Percentiles rank a stretch among this genome's conserved stretches.
phyloP scores from a whole-genome alignment of 2,888 invertebrate species.

The Neria commutata region DNA sequence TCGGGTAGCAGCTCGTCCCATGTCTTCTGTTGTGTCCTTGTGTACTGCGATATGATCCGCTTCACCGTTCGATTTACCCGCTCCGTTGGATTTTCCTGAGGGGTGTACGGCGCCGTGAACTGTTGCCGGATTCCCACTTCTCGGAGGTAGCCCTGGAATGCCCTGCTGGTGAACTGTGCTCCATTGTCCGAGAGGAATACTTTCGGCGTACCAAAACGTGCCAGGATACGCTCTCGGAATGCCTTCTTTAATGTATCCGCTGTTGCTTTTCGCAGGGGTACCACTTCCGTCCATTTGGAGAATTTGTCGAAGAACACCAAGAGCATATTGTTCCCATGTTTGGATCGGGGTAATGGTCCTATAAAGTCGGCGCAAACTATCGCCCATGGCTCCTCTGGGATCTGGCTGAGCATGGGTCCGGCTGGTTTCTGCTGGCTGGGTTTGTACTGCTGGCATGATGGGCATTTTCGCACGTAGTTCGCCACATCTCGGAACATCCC shows the following conservation, averaged over 20 bases:
- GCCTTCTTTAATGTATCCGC: not conserved
- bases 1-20: too few species aligned
- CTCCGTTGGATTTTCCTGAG: slow-evolving; percentile 11
- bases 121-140: not conserved
- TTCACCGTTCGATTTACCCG: slow-evolving; percentile 4
- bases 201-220: not conserved
- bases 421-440: slow-evolving; percentile 9
- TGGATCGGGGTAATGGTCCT: slow-evolving; percentile 6
- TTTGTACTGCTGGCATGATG: too few species aligned
- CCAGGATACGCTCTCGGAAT: not conserved
- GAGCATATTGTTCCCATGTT: slow-evolving; percentile 10
- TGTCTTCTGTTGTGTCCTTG: not conserved
- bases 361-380: slow-evolving; percentile 7
- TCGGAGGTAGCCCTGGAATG: not conserved
- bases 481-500: too few species aligned
- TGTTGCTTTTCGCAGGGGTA: slow-evolving; percentile 6
- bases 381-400: not conserved
- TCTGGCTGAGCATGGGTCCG: not conserved
- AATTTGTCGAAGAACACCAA: slow-evolving; percentile 9
- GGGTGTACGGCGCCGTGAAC: slow-evolving; percentile 7
- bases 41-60: slow-evolving; percentile 4
- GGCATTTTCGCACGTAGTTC: too few species aligned
- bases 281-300: slow-evolving; percentile 14
- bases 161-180: not conserved
- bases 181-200: not conserved